phyloP scores from a whole-genome alignment of 92 coral and sea anemone genomes.

The Muricea muricata region DNA sequence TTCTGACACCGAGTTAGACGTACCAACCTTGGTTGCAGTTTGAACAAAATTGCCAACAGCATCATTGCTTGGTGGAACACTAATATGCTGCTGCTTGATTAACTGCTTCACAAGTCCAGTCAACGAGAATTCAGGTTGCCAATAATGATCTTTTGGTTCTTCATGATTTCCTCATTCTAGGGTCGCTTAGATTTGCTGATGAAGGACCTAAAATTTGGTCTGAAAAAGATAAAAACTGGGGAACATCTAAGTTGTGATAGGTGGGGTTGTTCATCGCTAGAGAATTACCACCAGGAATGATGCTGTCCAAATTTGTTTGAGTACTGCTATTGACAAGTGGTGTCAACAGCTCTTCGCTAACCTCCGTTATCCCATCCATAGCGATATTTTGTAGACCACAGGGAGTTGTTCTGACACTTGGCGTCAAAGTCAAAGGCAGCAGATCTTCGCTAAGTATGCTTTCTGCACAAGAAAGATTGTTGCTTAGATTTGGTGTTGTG shows the following conservation, averaged over 20 bases:
- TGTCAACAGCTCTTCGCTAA: too few relatives aligned
- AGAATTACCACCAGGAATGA: slow-evolving; percentile 8
- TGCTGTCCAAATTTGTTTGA: too few relatives aligned
- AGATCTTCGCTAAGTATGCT: background rate
- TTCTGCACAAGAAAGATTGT: background rate
- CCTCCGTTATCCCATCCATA: too few relatives aligned
- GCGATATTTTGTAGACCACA: background rate
- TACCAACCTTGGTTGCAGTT: background rate
- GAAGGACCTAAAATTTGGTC: background rate
- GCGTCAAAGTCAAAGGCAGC: background rate
- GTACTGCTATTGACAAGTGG: too few relatives aligned
- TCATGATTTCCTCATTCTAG: slow-evolving; percentile 24
- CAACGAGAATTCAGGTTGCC: slow-evolving; percentile 7
- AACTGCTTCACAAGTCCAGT: slow-evolving; percentile 24
- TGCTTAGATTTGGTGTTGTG: background rate
- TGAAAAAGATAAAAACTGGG: slow-evolving; percentile 6
- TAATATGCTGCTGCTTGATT: background rate
- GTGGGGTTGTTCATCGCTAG: background rate
- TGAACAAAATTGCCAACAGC: background rate
- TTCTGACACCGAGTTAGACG: background rate
- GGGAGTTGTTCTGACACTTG: background rate
- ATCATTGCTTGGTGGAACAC: too few relatives aligned
- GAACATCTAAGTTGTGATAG: slow-evolving; percentile 11
- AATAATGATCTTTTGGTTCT: slow-evolving; percentile 10
- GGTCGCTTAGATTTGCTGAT: background rate